These are phyloP conservation scores for Mesochorus sp. DNA, from an alignment of 2,888 invertebrate species.

Conservation along the genomic window DNA sequence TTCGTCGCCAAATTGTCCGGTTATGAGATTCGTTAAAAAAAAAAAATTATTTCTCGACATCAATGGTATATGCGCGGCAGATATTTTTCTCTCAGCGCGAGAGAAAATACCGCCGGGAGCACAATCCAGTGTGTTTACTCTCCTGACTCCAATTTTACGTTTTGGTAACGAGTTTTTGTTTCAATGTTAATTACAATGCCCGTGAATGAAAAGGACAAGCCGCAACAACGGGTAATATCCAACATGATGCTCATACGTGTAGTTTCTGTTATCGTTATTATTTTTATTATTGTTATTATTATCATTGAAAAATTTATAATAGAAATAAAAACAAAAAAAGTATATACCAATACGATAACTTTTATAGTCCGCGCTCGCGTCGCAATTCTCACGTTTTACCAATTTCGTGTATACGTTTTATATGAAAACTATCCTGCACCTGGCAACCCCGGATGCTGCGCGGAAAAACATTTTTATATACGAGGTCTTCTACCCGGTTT, in stretches of 20 bases:
- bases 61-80: neutral
- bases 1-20: conserved; percentile 13
- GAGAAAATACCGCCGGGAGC: neutral
- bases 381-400: neutral
- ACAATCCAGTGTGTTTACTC: conserved; percentile 6
- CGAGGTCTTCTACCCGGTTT: too few species aligned
- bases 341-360: neutral
- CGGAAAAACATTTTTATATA: conserved; percentile 1
- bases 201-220: neutral
- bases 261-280: neutral
- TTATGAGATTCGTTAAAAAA: conserved; percentile 2
- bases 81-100: neutral
- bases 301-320: neutral
- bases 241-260: neutral
- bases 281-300: neutral
- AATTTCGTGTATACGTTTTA: neutral
- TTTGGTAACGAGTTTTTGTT: conserved; percentile 9
- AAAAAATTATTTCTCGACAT: conserved; percentile 44
- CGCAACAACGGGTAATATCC: too few species aligned
- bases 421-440: neutral
- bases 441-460: neutral
- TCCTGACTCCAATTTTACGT: conserved; percentile 5
- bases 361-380: conserved; percentile 11
- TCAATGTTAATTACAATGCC: neutral
- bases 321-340: neutral